Base-by-base conservation (phyloP, 1,140 invertebrate species). In the Drosophila sulfurigaster region DNA sequence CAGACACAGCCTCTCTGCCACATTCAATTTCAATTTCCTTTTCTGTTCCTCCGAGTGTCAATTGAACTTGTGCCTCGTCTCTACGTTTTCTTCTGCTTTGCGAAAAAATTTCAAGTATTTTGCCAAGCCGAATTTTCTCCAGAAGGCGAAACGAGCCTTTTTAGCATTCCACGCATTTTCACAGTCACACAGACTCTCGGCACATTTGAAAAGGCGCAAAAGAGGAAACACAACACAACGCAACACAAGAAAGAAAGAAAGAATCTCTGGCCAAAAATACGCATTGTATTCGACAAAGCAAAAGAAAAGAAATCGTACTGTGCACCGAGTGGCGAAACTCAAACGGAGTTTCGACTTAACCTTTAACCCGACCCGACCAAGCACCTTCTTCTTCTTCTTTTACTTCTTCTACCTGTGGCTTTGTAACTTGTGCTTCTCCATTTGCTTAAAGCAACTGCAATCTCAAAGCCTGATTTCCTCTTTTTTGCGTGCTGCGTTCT, bases 161-260 rank as follows among this genome's bases (percentile, higher is more conserved):
- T 89, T 83, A 79, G 86, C 85, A 89, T 89, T 89, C 85, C 78
- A 58, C 75, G 73, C 67, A 79, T 79, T 81, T 56, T 64, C 7
- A 70, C 73, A 51, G 63, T 13, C 41, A 38, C 10, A 6, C 35
- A 38, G 10, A 35, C 71, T 68, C 48, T 66, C 62, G 82, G 16
- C 16, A 77, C 60, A 45, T 52, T 60, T 45, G n/a, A 54, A 65
- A 71, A 71, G 25, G 25, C 28, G 32, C 1, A 32, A 35, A 8
- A 32, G 15, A 7, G 15, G 35, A 56, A 35, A 56, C 13, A 35
- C 20, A 35, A 38, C 5, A n/a, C 8, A n/a, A 32, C 32, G 3
- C 32, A 51, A 28, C 28, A 51, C 49, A 28, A 11, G 28, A 54
- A 54, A 5, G 11, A 30, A 49, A n/a, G 28, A 56, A 54, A 54